Evolutionary conservation across 2,888 invertebrate genomes (phyloP), one percentile per base, ranked within the genome.

Genomic region (Harmothoe impar): DNA sequence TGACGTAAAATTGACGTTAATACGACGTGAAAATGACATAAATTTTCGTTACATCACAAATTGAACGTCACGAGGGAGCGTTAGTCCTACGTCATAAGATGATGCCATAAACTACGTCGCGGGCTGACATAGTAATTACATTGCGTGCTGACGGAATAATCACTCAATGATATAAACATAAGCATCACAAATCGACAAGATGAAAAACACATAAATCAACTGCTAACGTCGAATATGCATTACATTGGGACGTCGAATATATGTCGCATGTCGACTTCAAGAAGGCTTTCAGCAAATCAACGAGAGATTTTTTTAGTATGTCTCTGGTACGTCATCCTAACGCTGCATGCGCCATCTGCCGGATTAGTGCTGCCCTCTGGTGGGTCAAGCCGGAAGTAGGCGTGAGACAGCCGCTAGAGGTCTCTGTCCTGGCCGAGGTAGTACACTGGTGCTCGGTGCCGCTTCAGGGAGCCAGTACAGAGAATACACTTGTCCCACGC

Each of bases 331-430:
- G 29, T 29, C 72, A 72, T 20, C 15, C 81, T 7, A 43, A 43
- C 0, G 81, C 23, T 15, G 81, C n/a, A n/a, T n/a, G n/a, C 81
- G 81, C 81, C 81, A 17, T 35, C 81, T 81, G 25, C 33, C 81
- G 81, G 72, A 81, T 81, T 77, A 77, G 31, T 31, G 77, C 77
- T 17, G 77, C 77, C 29, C 31, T 31, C 77, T 77, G 31, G 25
- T 31, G 77, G 77, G 25, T 25, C 31, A 31, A 15, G 3, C 10
- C 77, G 17, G 77, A 77, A 77, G 17, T 17, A 77, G 1, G 62
- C 62, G 62, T 1, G 43, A 43, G 43, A 43, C 20, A 15, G n/a
- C 20, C 62, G 62, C 10, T 25, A 62, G 62, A 15, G 5, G 62
- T 43, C 43, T 43, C 43, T 43, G 20, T 62, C 20, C 62, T 20